Evolutionary conservation across 1,140 invertebrate species (phyloP).

Genomic region (Sitophilus oryzae): DNA sequence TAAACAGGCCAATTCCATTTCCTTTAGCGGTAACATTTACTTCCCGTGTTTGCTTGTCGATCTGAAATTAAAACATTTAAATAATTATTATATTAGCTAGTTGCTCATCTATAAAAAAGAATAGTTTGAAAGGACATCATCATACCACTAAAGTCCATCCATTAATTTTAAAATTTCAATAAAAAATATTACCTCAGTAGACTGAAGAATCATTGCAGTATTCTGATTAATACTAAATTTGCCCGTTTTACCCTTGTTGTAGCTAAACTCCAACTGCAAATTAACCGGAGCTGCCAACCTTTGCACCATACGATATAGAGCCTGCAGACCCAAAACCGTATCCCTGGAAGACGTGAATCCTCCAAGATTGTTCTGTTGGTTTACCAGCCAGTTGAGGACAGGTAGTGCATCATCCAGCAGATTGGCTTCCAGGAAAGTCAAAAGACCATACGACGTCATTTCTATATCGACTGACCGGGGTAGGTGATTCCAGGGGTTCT

Average conservation of each 20-base stretch:
- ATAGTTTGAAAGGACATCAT: too few species aligned
- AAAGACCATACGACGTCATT: constrained; percentile 67
- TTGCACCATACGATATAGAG: constrained; percentile 54
- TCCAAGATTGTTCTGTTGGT: constrained; percentile 68
- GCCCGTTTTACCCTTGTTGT: constrained; percentile 31
- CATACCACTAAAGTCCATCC: not conserved
- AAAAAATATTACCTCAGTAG: constrained; percentile 36
- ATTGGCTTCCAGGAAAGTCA: constrained; percentile 56
- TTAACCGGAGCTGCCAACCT: constrained; percentile 35
- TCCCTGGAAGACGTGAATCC: constrained; percentile 73
- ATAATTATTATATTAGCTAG: too few species aligned
- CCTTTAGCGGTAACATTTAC: constrained; percentile 60
- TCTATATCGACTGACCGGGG: constrained; percentile 65
- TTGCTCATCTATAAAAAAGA: too few species aligned
- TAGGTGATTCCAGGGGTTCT: constrained; percentile 52
- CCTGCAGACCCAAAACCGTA: constrained; percentile 60
- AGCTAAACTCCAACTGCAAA: constrained; percentile 42
- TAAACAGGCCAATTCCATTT: constrained; percentile 74
- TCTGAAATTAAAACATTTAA: constrained; percentile 25
- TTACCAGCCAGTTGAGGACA: constrained; percentile 64
- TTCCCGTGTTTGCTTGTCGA: constrained; percentile 33
- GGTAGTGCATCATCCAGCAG: constrained; percentile 52
- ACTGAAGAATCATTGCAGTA: constrained; percentile 47
- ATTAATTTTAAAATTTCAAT: not conserved
- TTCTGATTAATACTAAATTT: constrained; percentile 42